Evolutionary conservation across 1,140 invertebrate genomes (phyloP).

Genomic region (Pristionchus pacificus): DNA sequence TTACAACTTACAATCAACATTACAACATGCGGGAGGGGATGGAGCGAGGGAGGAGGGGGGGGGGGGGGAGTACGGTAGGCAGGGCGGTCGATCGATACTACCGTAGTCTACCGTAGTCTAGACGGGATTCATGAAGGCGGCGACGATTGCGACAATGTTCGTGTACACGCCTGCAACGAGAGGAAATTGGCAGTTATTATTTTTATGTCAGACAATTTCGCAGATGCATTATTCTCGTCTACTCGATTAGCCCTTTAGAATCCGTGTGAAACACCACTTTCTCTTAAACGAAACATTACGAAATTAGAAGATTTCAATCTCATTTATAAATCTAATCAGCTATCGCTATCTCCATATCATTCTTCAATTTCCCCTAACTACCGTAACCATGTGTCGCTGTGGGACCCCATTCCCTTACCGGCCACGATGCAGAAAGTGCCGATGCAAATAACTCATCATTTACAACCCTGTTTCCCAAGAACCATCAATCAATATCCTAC

Average conservation of each 20-base stretch:
- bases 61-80: not conserved
- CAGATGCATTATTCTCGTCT: no score
- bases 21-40: not conserved
- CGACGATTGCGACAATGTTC: constrained; percentile 29
- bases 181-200: not conserved
- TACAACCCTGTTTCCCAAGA: no score
- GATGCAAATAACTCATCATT: constrained; percentile 45
- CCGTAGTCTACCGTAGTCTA: not conserved
- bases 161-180: constrained; percentile 43
- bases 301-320: not conserved
- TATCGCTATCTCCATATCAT: no score
- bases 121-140: constrained; percentile 21
- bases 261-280: no score
- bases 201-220: not conserved
- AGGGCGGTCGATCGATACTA: not conserved
- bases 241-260: no score
- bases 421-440: constrained; percentile 52
- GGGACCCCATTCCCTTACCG: no score
- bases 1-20: not conserved
- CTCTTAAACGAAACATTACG: no score
- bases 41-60: not conserved
- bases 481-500: no score
- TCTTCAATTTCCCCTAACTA: no score
- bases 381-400: no score
- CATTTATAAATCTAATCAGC: not conserved